Evolutionary conservation across 2,113 vertebrate genomes (phyloP).

Genomic region (Mystacornis crossleyi): DNA sequence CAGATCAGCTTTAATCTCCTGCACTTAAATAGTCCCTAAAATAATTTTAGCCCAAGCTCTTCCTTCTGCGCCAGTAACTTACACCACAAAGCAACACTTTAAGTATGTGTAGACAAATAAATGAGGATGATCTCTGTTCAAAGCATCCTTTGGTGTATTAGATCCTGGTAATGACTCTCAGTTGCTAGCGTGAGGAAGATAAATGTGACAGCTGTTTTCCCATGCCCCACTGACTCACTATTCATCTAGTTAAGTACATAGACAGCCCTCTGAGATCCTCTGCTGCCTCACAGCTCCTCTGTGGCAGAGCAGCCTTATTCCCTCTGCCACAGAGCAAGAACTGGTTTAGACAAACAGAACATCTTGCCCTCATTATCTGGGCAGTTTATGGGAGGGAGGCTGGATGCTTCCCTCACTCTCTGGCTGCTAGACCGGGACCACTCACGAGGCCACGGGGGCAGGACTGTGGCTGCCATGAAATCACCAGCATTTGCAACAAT

Average conservation of each 20-base stretch:
- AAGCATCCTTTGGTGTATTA: constrained; percentile 11
- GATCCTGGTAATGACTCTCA: not conserved
- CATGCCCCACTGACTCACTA: not conserved
- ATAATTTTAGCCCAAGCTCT: constrained; percentile 7
- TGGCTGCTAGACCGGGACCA: not conserved
- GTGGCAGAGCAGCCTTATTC: not conserved
- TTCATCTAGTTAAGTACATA: not conserved
- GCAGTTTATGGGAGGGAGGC: not conserved
- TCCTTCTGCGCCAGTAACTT: not conserved
- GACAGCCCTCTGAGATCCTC: not conserved
- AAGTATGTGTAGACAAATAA: constrained; percentile 1
- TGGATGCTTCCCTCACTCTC: not conserved
- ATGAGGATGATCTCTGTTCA: not conserved
- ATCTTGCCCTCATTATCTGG: not conserved
- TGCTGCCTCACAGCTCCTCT: not conserved
- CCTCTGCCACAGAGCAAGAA: not conserved
- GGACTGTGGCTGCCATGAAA: not conserved
- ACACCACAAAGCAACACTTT: not conserved
- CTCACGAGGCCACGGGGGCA: not conserved
- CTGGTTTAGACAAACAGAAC: not conserved
- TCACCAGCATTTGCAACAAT: not conserved
- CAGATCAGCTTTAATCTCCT: constrained; percentile 21
- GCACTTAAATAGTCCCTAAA: constrained; percentile 41
- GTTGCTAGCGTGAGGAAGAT: not conserved
- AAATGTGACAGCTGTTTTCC: not conserved